Percentiles rank a stretch among this genome's conserved stretches.
phyloP scores from a whole-genome alignment of 2,113 vertebrate genomes.

The Oncorhynchus mykiss region DNA sequence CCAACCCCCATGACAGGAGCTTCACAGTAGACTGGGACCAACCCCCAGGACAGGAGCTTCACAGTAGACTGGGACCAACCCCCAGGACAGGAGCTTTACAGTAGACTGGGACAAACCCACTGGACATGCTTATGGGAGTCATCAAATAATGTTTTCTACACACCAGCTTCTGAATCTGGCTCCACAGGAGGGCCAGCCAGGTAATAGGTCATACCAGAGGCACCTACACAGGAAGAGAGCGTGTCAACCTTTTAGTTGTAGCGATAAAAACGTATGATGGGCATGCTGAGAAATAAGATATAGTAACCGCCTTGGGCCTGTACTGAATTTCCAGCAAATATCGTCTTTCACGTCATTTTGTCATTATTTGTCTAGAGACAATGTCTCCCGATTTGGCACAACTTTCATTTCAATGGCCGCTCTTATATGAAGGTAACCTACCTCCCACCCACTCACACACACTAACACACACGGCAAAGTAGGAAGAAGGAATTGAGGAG shows the following conservation, averaged over 20 bases:
- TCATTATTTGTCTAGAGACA: not conserved
- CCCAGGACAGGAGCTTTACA: no score
- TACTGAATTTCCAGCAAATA: not conserved
- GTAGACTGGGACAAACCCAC: not conserved
- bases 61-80: no score
- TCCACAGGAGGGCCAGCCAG: not conserved
- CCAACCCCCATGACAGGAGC: no score
- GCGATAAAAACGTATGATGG: not conserved
- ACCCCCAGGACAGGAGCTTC: no score
- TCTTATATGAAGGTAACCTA: no score
- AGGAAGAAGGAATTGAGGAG: no score
- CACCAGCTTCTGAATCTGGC: not conserved
- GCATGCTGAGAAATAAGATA: not conserved
- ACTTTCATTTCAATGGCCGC: not conserved
- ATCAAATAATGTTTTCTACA: slow-evolving; percentile 4
- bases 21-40: no score
- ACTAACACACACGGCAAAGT: not conserved
- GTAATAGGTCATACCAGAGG: not conserved
- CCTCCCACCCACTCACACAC: not conserved
- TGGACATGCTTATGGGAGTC: slow-evolving; percentile 6
- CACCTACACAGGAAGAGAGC: not conserved
- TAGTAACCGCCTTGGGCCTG: not conserved
- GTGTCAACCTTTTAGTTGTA: not conserved
- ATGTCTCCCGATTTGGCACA: not conserved
- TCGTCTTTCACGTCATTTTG: not conserved